Evolutionary conservation across 53 echinoderm and acorn worm genomes (phyloP), one percentile per base, ranked within the genome.

Genomic region (Zoroaster sp.): DNA sequence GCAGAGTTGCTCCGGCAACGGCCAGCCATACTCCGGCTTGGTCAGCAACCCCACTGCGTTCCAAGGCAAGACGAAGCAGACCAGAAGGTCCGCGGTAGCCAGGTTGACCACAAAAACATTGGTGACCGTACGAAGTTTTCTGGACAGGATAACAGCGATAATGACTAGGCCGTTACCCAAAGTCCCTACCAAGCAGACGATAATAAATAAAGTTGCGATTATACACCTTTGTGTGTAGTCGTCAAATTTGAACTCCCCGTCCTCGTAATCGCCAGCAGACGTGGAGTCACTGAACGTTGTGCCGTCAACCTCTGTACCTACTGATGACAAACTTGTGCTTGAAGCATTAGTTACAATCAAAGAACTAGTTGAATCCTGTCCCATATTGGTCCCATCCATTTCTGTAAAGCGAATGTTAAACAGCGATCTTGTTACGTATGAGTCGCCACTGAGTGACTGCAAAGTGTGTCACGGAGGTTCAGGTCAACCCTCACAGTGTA

Each of bases 71-170:
- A 78, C 76, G 18, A 89, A 73, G 30, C 93, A 93, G 30, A 89
- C 89, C 40, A 93, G 72, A 3, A 96, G 87, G 32, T 96, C 96
- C 9, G 96, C 92, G 39, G 91, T 68, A 2, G 94, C 94, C 35
- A 94, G 87, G 77, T 94, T 93, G 77, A 94, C 94, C 34, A 94
- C 94, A 83, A 94, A 96, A 14, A 95, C 94, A 35, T 96, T 96
- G 55, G 96, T 96, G 54, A 91, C 91, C 34, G 96, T 96, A 12
- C 94, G 87, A 12, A 96, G 90, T 63, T 88, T 93, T 36, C 90
- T 76, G 68, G 93, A 93, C 54, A 95, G 77, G 30, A 87, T 9
- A 2, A 96, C 96, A 33, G 96, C 94, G 17, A 93, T 39, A 74
- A 96, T 93, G 55, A 93, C 91, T 41, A 96, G 73, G 40, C 93